Evolutionary conservation across 2,888 invertebrate genomes (phyloP).

Genomic region (Drosophila merina): DNA sequence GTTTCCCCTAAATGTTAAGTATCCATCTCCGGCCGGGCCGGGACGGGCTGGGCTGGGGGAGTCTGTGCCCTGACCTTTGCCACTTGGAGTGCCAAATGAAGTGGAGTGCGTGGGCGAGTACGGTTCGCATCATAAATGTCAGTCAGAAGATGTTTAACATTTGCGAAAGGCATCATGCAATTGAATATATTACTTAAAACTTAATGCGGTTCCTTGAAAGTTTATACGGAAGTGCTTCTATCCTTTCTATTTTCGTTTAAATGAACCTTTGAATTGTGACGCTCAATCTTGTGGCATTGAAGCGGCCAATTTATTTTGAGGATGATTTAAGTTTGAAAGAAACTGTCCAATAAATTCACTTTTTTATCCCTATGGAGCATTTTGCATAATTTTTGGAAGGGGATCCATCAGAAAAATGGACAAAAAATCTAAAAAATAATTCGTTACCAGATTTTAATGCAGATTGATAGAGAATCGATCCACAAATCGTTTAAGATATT

Average conservation of each 20-base stretch:
- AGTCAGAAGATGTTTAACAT: slow-evolving; percentile 1
- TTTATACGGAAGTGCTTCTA: background rate
- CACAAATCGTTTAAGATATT: no score
- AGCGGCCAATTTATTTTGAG: slow-evolving; percentile 6
- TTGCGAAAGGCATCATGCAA: background rate
- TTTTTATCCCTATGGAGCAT: no score
- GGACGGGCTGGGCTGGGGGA: slow-evolving; percentile 15
- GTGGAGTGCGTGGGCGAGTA: slow-evolving; percentile 8
- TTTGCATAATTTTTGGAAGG: no score
- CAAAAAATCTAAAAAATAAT: no score
- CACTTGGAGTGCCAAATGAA: slow-evolving; percentile 9
- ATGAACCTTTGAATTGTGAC: background rate
- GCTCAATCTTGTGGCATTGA: background rate
- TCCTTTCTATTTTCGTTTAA: background rate
- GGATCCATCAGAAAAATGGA: no score
- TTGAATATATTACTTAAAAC: background rate
- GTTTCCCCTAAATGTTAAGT: slow-evolving; percentile 31
- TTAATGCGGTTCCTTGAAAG: no score
- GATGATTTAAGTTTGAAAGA: background rate
- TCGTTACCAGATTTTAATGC: no score
- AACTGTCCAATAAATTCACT: no score
- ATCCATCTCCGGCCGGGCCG: slow-evolving; percentile 9
- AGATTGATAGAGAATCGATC: no score
- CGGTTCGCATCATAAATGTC: slow-evolving; percentile 23
- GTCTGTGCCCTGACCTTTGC: slow-evolving; percentile 36